Base-by-base conservation (phyloP, 2,888 invertebrate genomes). In the Nycteola revayana region DNA sequence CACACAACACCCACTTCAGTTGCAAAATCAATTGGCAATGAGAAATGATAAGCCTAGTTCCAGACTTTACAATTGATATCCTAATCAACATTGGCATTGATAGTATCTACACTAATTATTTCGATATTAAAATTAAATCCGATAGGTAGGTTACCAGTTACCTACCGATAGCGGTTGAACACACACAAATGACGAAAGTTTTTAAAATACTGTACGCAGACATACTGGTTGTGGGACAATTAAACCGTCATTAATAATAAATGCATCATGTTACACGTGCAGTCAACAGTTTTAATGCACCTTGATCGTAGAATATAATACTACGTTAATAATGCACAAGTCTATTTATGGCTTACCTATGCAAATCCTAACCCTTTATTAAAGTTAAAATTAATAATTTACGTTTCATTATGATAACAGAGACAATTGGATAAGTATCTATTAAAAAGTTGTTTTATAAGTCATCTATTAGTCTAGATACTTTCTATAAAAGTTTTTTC, bases 21-120 rank as follows among this genome's bases (percentile, higher is more conserved):
- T 64, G 69, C 66, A 59, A 70, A 75, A 67, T 61, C 60, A 63
- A 74, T 67, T 57, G 55, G 58, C 54, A 72, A 64, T 68, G 70
- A 62, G 57, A 55, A 64, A 56, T 46, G 56, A 63, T 63, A 62
- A 61, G 53, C 52, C 42, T 54, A 48, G 43, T 52, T 49, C 51
- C 46, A 55, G 60, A 58, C 58, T 48, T 66, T 60, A 71, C 66
- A 65, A 60, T 68, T 57, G 39, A 60, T 71, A 66, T 66, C 65
- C 43, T 75, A 80, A 79, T 80, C 78, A 58, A 62, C 51, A 49
- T 43, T 51, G 42, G 44, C 50, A 54, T 50, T 62, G 70, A 66
- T 68, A 69, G 60, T 40, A 36, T 37, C 40, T 36, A 38, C 30
- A 49, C 25, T 38, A 44, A 57, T 56, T 56, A 56, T 50, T 32